phyloP scores from a whole-genome alignment of 1,140 invertebrate species.

The Drosophila sucinea region DNA sequence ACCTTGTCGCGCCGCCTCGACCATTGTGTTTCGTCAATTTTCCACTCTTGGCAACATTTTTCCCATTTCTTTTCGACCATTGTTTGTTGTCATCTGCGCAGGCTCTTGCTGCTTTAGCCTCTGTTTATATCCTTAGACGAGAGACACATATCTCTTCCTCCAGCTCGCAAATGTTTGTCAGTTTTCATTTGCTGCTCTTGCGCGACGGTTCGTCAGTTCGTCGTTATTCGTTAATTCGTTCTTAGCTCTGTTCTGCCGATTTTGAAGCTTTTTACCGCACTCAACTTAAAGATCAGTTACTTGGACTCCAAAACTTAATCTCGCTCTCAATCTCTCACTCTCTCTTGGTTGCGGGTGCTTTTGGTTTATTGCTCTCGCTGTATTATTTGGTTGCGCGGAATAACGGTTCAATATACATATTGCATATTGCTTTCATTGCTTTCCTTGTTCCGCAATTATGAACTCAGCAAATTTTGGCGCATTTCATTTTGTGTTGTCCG shows the following conservation, averaged over 20 bases:
- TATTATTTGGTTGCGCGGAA: constrained; percentile 25
- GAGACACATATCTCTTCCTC: constrained; percentile 21
- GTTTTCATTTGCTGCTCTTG: constrained; percentile 60
- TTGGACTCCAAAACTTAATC: background rate
- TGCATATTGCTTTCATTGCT: background rate
- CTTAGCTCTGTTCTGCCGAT: background rate
- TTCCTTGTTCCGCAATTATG: constrained; percentile 47
- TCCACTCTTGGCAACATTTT: constrained; percentile 74
- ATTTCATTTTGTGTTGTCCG: constrained; percentile 66
- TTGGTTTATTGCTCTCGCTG: background rate
- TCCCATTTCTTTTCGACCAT: constrained; percentile 37
- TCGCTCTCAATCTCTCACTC: background rate
- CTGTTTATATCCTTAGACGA: constrained; percentile 31
- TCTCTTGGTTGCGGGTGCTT: background rate
- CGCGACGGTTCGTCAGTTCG: constrained; percentile 52
- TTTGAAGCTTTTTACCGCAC: constrained; percentile 31
- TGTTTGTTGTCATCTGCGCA: constrained; percentile 66
- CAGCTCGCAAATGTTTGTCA: constrained; percentile 48
- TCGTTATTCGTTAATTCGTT: constrained; percentile 5
- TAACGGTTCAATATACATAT: constrained; percentile 39
- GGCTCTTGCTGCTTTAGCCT: constrained; percentile 20
- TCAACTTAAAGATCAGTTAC: constrained; percentile 1
- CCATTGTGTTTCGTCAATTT: constrained; percentile 75
- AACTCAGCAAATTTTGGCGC: constrained; percentile 68
- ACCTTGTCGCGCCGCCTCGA: constrained; percentile 18